Evolutionary conservation across 2,113 vertebrate species (phyloP), one percentile per base, ranked within the genome.

Genomic region (Saguinus imperator): DNA sequence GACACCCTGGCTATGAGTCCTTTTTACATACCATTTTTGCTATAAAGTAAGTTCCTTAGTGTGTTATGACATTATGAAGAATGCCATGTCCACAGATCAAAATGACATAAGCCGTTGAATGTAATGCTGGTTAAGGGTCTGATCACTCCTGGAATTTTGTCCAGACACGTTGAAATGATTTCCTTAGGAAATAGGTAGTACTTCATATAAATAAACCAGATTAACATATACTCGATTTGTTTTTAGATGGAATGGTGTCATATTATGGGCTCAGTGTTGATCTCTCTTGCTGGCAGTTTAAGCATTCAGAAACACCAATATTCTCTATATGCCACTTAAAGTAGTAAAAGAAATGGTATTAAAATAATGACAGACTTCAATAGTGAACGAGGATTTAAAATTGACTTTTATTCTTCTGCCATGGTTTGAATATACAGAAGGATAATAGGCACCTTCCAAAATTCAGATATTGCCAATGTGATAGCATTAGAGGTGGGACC

Each of bases 281-380:
- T 52, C 52, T 52, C 16, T 52, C 17, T 70, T 70, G 32, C 45
- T 89, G 27, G 43, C 1, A 82, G 11, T 6, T 40, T 84, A 35
- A 82, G 37, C 32, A 77, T 57, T 37, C 32, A 84, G 18, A 17
- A 52, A 52, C 25, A 70, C 18, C 40, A 58, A 12, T 50, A 25
- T n/a, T 29, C 8, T 86, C 21, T 64, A 21, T 66, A 11, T 50
- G 16, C 13, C 18, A 70, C n/a, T 77, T 57, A 86, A 90, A 86
- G 75, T n/a, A 75, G 43, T 58, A 35, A 83, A 40, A 77, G 9
- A 32, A 43, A 10, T 0, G 52, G 50, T 72, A 70, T 37, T 35
- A 70, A 94, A 88, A 95, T 12, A 57, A 68, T 58, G 50, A 43
- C 76, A 87, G 6, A 35, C 8, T 16, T 61, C 70, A 68, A 70